Conservation (phyloP, 2,888 invertebrate species). For the Drosophila helvetica region DNA sequence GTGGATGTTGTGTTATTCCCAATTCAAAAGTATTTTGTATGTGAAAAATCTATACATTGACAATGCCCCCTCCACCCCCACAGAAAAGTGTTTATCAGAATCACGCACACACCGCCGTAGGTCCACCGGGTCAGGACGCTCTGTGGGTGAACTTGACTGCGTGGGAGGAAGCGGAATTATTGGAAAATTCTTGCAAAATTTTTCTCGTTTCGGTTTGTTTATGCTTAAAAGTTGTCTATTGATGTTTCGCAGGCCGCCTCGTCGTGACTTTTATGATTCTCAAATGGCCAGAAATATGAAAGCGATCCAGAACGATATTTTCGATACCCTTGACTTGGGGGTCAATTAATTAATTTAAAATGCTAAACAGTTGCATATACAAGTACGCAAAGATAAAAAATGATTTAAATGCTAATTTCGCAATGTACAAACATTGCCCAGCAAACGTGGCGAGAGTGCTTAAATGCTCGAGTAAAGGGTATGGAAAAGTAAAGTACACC, state of each 20-base stretch:
- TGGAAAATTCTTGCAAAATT: conserved; percentile 26
- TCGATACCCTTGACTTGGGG: not conserved
- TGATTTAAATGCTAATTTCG: not conserved
- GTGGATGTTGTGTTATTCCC: not conserved
- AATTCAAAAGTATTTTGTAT: conserved; percentile 27
- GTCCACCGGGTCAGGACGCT: too few species aligned
- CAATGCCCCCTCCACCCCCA: conserved; percentile 7
- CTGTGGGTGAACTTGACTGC: conserved; percentile 36
- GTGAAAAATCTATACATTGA: conserved; percentile 70
- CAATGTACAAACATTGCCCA: not conserved
- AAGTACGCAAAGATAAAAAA: not conserved
- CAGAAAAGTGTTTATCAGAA: conserved; percentile 56
- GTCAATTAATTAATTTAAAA: not conserved
- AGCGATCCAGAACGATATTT: not conserved
- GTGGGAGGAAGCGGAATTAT: conserved; percentile 27
- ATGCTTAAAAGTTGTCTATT: conserved; percentile 41
- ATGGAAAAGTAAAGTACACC: conserved; percentile 15
- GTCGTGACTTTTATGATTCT: not conserved
- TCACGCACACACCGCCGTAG: conserved; percentile 20
- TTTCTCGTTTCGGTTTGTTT: conserved; percentile 37
- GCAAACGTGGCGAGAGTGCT: not conserved
- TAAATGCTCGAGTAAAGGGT: not conserved
- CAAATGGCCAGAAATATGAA: not conserved
- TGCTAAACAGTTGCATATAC: not conserved
- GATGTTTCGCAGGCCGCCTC: conserved; percentile 40